These are phyloP conservation scores for Parauchenoglanis ngamensis DNA, from an alignment of 2,797 vertebrate genomes.

Conservation along the genomic window DNA sequence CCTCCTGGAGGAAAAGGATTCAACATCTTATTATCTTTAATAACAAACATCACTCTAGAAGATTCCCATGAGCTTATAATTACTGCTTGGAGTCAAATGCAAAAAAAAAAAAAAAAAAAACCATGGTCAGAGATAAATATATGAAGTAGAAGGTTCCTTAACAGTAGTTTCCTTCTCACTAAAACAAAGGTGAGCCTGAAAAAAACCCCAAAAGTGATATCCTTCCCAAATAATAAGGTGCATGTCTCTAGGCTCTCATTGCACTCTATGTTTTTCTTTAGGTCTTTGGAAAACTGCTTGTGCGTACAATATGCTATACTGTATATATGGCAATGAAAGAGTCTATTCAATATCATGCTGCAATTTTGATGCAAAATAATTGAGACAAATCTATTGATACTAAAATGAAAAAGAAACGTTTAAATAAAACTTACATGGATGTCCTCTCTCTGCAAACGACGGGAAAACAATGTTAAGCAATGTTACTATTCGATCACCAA, in stretches of 20 bases:
- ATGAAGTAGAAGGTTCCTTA: no score
- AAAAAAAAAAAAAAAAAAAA: slow-evolving; percentile 11
- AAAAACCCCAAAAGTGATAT: background rate
- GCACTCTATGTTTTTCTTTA: background rate
- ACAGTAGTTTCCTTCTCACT: no score
- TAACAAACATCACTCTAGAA: background rate
- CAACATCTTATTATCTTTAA: background rate
- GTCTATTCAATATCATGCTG: background rate
- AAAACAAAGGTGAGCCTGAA: background rate
- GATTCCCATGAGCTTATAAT: background rate
- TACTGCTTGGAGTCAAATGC: background rate
- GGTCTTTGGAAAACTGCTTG: background rate
- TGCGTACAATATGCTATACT: background rate
- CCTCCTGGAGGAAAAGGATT: background rate
- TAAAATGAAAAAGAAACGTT: background rate
- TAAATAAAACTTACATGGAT: slow-evolving; percentile 80
- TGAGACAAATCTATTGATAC: no score
- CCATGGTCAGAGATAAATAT: background rate
- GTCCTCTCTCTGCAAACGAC: slow-evolving; percentile 80
- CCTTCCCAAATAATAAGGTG: background rate
- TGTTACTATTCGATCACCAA: slow-evolving; percentile 61
- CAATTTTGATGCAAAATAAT: background rate
- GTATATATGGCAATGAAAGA: background rate
- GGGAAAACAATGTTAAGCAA: slow-evolving; percentile 63
- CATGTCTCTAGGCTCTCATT: background rate